phyloP scores from a whole-genome alignment of 2,797 vertebrate genomes.

The Melanotaenia maccullochi region DNA sequence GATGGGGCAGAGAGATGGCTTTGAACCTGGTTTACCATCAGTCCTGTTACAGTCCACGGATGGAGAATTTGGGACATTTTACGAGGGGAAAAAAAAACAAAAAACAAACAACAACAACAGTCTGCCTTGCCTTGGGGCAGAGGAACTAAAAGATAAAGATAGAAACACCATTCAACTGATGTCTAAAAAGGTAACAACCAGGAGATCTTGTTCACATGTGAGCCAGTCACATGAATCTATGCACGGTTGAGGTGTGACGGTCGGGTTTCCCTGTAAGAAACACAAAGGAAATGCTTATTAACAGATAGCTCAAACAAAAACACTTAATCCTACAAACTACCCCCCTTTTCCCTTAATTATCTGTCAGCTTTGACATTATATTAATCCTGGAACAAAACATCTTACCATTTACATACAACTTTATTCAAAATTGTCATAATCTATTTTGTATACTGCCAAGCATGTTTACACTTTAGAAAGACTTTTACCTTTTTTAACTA shows the following conservation, averaged over 20 bases:
- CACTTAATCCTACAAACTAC: neutral
- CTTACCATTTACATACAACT: neutral
- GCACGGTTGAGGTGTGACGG: conserved; percentile 86
- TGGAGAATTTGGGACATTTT: conserved; percentile 67
- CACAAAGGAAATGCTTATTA: conserved; percentile 22
- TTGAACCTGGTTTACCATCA: conserved; percentile 86
- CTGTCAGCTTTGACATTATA: neutral
- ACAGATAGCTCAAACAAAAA: neutral
- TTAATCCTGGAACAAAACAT: neutral
- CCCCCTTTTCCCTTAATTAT: too few relatives aligned
- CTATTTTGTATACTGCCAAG: too few relatives aligned
- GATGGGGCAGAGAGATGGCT: conserved; percentile 81
- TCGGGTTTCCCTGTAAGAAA: conserved; percentile 82
- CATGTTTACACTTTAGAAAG: neutral
- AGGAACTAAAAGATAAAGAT: conserved; percentile 85
- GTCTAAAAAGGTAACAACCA: conserved; percentile 89
- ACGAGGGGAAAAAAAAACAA: conserved; percentile 35
- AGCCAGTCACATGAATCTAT: conserved; percentile 94
- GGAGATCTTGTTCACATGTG: conserved; percentile 86
- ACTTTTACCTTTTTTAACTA: neutral
- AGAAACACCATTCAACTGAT: conserved; percentile 99
- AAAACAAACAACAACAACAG: conserved; percentile 56
- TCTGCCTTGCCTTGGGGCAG: conserved; percentile 84
- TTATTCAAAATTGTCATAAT: neutral
- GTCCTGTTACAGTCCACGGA: conserved; percentile 82